These are phyloP conservation scores for Pherbina coryleti DNA, from an alignment of 2,888 invertebrate genomes.

Conservation along the genomic window DNA sequence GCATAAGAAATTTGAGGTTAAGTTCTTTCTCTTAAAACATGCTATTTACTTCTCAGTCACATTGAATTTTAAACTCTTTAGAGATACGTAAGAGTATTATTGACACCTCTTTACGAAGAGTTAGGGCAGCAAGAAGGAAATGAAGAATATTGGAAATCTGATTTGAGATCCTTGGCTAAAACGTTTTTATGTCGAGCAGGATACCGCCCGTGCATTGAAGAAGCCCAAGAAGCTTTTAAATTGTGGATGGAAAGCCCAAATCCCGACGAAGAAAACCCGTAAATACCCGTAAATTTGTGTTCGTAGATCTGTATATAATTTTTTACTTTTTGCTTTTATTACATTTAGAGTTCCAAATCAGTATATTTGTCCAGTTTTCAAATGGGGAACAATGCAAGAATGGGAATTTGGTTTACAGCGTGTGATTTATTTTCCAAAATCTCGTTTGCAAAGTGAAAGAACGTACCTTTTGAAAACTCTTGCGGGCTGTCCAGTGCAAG, in stretches of 20 bases:
- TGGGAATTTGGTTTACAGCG: conserved; percentile 87
- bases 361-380: conserved; percentile 85
- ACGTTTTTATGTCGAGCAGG: conserved; percentile 82
- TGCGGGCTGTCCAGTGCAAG: conserved; percentile 83
- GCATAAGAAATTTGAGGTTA: conserved; percentile 80
- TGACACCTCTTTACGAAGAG: conserved; percentile 81
- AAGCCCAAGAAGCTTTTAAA: conserved; percentile 79
- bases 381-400: conserved; percentile 83
- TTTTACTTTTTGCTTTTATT: background rate
- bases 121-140: conserved; percentile 72
- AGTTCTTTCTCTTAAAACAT: background rate
- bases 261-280: conserved; percentile 87
- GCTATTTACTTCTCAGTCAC: background rate
- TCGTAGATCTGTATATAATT: background rate
- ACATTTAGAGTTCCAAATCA: conserved; percentile 77
- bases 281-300: conserved; percentile 66
- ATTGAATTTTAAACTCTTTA: conserved; percentile 58
- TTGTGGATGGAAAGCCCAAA: conserved; percentile 82
- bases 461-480: conserved; percentile 83
- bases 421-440: conserved; percentile 80
- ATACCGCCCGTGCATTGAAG: conserved; percentile 81
- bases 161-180: conserved; percentile 77
- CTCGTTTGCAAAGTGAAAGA: conserved; percentile 80
- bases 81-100: conserved; percentile 78
- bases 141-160: conserved; percentile 78